Base-by-base conservation (phyloP, 2,888 invertebrate species). In the Erebia palarica region DNA sequence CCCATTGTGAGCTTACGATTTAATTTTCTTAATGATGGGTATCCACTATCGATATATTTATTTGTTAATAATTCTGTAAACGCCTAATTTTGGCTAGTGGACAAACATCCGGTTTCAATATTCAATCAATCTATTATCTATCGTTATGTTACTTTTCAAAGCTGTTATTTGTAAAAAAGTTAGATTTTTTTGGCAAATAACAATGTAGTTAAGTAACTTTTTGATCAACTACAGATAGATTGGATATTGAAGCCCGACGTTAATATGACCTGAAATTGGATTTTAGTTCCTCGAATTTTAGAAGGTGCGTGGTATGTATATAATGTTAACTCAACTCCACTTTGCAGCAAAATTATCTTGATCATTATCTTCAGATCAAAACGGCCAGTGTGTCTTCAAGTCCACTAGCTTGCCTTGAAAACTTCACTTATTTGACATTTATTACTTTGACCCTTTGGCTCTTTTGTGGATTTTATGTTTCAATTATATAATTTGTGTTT, bases 381-480 rank as follows among this genome's bases (percentile, higher is more conserved):
- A 18, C 10, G 16, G 55, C 10, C 55, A 55, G 55, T 55, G 11
- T 55, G 2, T 10, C 55, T 18, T 53, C 9, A 53, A 18, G 55
- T 55, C 55, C 55, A 55, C 55, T 55, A 55, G 55, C 55, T 53
- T 53, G 53, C n/a, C 53, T 16, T 53, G 7, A 8, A 16, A 53
- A 1, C 27, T 13, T 14, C 11, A 14, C 11, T 27, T 14, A 36
- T 4, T 14, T 59, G 13, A 8, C 14, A 3, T n/a, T 47, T 13
- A 47, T 7, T 44, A 14, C 10, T 8, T n/a, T n/a, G 3, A 21
- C 42, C 42, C 44, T 61, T 18, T 47, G 13, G 7, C 47, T 61
- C 7, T 13, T 7, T 61, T 47, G 21, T 18, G 47, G 9, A 14
- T 61, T 11, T 44, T 47, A 18, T 61, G 61, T 61, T 47, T 59